Evolutionary conservation across 2,113 vertebrate genomes (phyloP), one percentile per base, ranked within the genome.

Genomic region (Cochlearius cochlearius): DNA sequence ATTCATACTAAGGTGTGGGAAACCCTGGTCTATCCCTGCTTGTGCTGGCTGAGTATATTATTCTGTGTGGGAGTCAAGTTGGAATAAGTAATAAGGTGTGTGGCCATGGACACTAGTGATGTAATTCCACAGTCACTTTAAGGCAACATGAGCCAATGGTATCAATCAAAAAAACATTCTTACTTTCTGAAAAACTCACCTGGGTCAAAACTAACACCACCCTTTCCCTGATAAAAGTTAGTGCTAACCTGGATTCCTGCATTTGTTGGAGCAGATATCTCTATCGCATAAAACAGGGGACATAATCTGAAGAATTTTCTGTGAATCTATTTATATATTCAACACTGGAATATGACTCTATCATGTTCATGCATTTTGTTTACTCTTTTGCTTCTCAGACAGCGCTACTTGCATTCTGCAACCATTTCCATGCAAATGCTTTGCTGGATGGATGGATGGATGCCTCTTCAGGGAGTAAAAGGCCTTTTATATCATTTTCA

Each of bases 21-120:
- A 79, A 26, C 6, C 34, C 38, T 11, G 39, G 0, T 36, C 23
- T 49, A 3, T 16, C 38, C 36, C 41, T 78, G 9, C 7, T 69
- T 63, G 8, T 71, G 20, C 29, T 75, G 39, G 7, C 30, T 76
- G 27, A 50, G 14, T 39, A 72, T 41, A 29, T 73, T 82, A 43
- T 59, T 29, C 29, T 50, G 12, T 66, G 2, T n/a, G 21, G n/a
- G 22, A 25, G 5, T 14, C 1, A 1, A 36, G 5, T 5, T 55
- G 43, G 43, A 64, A 41, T 38, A 64, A 72, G 4, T 32, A 43
- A 30, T 18, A 38, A 62, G 3, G 2, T 20, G 12, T 52, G 36
- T 16, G 39, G 19, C 39, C 50, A 20, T 29, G 17, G 19, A 81
- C 26, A 53, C 3, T 6, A 19, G 14, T 20, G 23, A 5, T 49